A percentile compares a stretch with the other conserved stretches of the same genome.
phyloP scores from a whole-genome alignment of 2,797 vertebrate species.

The Melanotaenia nigrans region DNA sequence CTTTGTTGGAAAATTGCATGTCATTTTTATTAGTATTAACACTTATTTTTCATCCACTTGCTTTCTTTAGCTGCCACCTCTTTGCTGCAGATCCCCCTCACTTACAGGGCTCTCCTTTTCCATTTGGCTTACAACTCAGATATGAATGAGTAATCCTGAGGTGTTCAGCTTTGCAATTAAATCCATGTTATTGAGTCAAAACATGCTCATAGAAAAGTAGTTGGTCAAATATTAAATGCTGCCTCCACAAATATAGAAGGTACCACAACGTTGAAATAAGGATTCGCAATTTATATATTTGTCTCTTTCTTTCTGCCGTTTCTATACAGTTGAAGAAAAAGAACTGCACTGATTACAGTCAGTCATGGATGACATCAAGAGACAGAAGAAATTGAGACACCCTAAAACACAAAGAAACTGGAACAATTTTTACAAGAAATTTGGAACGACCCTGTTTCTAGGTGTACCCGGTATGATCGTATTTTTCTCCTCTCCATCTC shows the following conservation, averaged over 20 bases:
- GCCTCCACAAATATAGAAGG: not conserved
- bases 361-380: not conserved
- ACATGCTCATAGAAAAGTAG: not conserved
- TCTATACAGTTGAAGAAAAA: not conserved
- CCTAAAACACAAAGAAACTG: not conserved
- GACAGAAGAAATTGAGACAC: slow-evolving; percentile 1
- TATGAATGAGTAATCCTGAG: not conserved
- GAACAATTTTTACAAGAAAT: not conserved
- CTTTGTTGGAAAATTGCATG: slow-evolving; percentile 3
- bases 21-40: not conserved
- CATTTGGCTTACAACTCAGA: slow-evolving; percentile 8
- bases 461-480: not conserved
- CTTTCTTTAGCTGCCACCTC: not conserved
- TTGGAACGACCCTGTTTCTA: not conserved
- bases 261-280: too few species aligned
- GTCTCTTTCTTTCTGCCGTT: not conserved
- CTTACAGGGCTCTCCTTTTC: not conserved
- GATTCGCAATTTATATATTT: not conserved
- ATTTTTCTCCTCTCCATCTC: too few species aligned
- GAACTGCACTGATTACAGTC: not conserved
- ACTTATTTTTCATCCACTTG: not conserved
- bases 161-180: not conserved
- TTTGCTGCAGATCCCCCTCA: not conserved
- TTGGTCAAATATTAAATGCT: not conserved
- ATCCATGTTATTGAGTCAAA: not conserved